phyloP scores from a whole-genome alignment of 1,140 invertebrate species.

The Anthonomus grandis region DNA sequence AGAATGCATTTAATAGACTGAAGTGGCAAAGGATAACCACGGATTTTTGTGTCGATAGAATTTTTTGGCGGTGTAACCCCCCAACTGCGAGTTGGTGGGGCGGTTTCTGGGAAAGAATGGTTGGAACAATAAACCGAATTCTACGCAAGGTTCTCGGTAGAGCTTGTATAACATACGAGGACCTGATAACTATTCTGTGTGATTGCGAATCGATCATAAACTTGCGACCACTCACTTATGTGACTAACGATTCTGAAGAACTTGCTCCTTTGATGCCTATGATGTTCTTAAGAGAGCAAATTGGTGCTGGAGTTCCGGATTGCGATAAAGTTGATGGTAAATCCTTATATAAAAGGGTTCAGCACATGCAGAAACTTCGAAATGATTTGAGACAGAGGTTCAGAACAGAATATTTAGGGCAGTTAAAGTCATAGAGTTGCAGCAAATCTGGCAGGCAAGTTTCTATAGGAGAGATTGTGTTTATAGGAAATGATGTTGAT shows the following conservation, averaged over 20 bases:
- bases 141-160: not conserved
- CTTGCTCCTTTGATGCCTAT: no score
- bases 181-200: conserved; percentile 32
- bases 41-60: no score
- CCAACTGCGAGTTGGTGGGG: no score
- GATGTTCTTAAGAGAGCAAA: conserved; percentile 22
- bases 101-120: conserved; percentile 48
- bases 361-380: conserved; percentile 6
- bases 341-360: conserved; percentile 1
- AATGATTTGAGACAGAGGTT: conserved; percentile 10
- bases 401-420: conserved; percentile 20
- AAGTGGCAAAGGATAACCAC: no score
- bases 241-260: not conserved
- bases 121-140: conserved; percentile 30
- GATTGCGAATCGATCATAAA: conserved; percentile 39
- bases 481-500: conserved; percentile 18
- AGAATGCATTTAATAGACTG: no score
- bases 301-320: conserved; percentile 20
- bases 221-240: conserved; percentile 42
- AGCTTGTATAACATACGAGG: conserved; percentile 34
- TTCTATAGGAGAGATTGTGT: conserved; percentile 4
- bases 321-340: conserved; percentile 15
- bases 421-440: not conserved
- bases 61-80: no score
- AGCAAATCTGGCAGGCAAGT: not conserved